These are phyloP conservation scores for Caenorhabditis sp. DNA, from an alignment of 2,888 invertebrate species.

Conservation along the genomic window DNA sequence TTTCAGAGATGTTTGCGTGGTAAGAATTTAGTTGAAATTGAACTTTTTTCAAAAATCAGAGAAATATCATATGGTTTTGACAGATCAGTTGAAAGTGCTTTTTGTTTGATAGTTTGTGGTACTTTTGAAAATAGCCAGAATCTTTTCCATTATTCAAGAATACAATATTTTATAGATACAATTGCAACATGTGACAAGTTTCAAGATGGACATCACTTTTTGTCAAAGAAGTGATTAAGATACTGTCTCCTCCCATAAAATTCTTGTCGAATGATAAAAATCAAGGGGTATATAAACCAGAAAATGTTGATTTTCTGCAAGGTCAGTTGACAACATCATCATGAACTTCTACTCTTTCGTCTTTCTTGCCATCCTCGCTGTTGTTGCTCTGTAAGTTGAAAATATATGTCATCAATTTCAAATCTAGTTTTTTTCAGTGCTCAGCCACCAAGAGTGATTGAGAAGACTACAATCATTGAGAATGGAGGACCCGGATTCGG, in stretches of 20 bases:
- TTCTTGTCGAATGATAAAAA: neutral
- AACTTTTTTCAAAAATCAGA: too few relatives aligned
- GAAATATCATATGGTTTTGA: too few relatives aligned
- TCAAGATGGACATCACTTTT: neutral
- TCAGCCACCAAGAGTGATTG: conserved; percentile 30
- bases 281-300: neutral
- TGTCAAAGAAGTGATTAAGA: neutral
- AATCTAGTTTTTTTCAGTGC: conserved; percentile 14
- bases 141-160: too few relatives aligned
- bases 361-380: conserved; percentile 35
- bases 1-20: too few relatives aligned
- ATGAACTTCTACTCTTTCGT: conserved; percentile 38
- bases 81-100: too few relatives aligned
- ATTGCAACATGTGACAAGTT: neutral
- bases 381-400: conserved; percentile 34
- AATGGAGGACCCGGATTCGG: conserved; percentile 18
- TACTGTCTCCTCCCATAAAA: neutral
- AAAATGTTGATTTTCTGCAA: neutral
- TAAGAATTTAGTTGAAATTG: too few relatives aligned
- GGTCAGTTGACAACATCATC: neutral
- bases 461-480: conserved; percentile 35
- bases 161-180: neutral
- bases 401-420: neutral
- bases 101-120: too few relatives aligned
- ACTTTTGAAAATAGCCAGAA: too few relatives aligned